These are phyloP conservation scores for Notodonta ziczac DNA, from an alignment of 2,888 invertebrate species.

Conservation along the genomic window DNA sequence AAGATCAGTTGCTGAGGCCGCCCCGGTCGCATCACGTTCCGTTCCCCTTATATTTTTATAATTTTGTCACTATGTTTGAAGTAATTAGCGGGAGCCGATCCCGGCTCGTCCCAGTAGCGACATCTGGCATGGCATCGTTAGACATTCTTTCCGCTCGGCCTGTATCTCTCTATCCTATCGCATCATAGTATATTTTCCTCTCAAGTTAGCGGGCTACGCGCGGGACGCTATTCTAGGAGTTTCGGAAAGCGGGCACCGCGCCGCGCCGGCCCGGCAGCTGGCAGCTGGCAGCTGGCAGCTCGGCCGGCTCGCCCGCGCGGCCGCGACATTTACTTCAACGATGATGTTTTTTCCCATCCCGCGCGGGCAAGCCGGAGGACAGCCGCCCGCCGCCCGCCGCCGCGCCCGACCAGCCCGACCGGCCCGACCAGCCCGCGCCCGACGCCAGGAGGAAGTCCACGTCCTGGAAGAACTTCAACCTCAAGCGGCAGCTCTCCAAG, in stretches of 20 bases:
- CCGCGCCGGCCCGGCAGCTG: conserved; percentile 34
- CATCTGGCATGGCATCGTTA: conserved; percentile 73
- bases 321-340: conserved; percentile 55
- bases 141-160: conserved; percentile 62
- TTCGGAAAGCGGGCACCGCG: conserved; percentile 19
- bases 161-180: conserved; percentile 53
- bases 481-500: conserved; percentile 92
- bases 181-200: conserved; percentile 31
- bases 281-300: conserved; percentile 25
- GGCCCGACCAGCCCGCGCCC: conserved; percentile 39
- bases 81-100: conserved; percentile 61
- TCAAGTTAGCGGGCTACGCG: conserved; percentile 36
- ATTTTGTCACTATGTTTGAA: conserved; percentile 40
- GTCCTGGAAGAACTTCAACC: conserved; percentile 90
- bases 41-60: conserved; percentile 29
- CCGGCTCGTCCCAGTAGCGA: conserved; percentile 67
- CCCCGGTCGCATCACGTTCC: conserved; percentile 32
- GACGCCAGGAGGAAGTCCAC: conserved; percentile 86
- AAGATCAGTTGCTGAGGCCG: conserved; percentile 61
- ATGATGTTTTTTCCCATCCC: conserved; percentile 67
- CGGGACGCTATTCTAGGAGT: conserved; percentile 14
- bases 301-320: conserved; percentile 24
- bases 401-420: conserved; percentile 39
- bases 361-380: conserved; percentile 70
- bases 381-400: conserved; percentile 31